A percentile compares a stretch with the other conserved stretches of the same genome.
Evolutionary conservation across 2,888 invertebrate genomes (phyloP).

Genomic region (Tuta absoluta): DNA sequence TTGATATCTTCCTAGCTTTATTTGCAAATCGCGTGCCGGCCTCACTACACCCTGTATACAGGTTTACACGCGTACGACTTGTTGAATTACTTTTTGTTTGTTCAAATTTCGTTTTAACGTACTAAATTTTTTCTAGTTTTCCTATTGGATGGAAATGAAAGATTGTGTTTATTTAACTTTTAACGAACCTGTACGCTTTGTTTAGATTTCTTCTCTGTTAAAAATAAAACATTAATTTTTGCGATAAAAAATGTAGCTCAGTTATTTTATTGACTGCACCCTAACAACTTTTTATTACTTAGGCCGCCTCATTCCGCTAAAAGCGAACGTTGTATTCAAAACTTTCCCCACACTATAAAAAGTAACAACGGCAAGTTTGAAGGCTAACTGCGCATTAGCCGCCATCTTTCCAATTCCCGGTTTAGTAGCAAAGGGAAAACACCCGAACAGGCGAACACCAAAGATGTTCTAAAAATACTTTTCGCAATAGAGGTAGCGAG

Average conservation of each 20-base stretch:
- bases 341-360: constrained; percentile 47
- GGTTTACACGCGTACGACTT: constrained; percentile 40
- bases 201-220: background rate
- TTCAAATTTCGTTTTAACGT: constrained; percentile 20
- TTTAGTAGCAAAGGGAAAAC: constrained; percentile 80
- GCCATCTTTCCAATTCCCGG: constrained; percentile 64
- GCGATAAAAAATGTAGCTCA: background rate
- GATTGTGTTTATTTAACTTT: constrained; percentile 1
- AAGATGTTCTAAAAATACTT: constrained; percentile 47
- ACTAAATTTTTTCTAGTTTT: constrained; percentile 6
- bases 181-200: background rate
- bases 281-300: background rate
- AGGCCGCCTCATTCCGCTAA: constrained; percentile 12
- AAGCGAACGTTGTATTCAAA: constrained; percentile 27
- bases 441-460: constrained; percentile 45
- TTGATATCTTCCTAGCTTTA: constrained; percentile 76
- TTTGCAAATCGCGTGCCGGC: constrained; percentile 74
- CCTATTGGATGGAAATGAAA: background rate
- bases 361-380: constrained; percentile 47
- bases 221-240: background rate
- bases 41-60: constrained; percentile 5
- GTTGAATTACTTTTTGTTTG: constrained; percentile 26
- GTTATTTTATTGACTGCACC: background rate
- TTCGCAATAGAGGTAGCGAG: constrained; percentile 66
- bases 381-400: constrained; percentile 61